Base-by-base conservation (phyloP, 2,888 invertebrate species). In the Mellilla xanthometata region DNA sequence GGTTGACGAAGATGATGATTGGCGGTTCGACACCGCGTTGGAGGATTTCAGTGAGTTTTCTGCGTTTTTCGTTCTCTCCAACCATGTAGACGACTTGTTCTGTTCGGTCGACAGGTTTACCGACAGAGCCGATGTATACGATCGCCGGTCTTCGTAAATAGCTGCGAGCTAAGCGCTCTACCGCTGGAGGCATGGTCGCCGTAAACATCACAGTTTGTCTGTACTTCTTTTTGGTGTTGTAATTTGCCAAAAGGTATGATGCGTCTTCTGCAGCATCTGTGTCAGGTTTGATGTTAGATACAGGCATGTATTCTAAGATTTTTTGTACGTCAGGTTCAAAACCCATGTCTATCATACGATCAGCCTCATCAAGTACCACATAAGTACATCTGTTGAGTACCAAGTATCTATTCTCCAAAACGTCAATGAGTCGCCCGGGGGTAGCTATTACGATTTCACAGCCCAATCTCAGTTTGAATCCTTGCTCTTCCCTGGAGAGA, bases 151-250 rank as follows among this genome's bases (percentile, higher is more conserved):
- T 91, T 42, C 99, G 92, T 12, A 99, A 90, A 84, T 99, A 99
- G 19, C 94, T 96, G 52, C 98, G 92, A 0, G 99, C 99, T 52
- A 99, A 87, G 49, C 99, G 92, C 87, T 99, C 99, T 1, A 99
- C 98, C 2, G 99, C 97, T 0, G 99, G 95, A 5, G 99, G 99
- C 99, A 99, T 99, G 55, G 99, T 99, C 2, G 99, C 99, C 34
- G 99, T 99, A 84, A 99, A 99, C 99, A 99, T 99, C 76, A 99
- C 99, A 67, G 99, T 99, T 94, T 99, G 99, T 76, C 99, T 91
- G 81, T 96, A 99, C 80, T 99, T 99, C 78, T 99, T 96, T 81
- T 98, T 99, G 0, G 97, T 94, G 72, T 95, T 94, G 72, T 99
- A 99, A 82, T 99, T 99, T 22, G 95, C 96, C 82, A 99, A 91